phyloP scores from a whole-genome alignment of 2,113 vertebrate genomes.

The Chaenogobius annularis region DNA sequence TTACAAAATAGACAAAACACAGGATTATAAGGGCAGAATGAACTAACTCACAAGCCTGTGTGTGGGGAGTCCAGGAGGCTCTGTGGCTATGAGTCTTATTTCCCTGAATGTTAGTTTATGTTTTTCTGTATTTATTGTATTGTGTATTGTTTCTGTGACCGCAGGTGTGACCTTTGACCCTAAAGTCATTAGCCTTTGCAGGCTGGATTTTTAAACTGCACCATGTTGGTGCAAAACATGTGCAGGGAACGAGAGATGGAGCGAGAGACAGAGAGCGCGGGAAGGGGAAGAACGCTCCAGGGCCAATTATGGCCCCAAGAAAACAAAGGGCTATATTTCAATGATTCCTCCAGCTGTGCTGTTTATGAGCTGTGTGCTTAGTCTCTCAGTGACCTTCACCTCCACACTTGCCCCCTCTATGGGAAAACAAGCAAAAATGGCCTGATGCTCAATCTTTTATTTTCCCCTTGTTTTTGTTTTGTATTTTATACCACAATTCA shows the following conservation, averaged over 20 bases:
- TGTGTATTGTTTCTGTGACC: constrained; percentile 65
- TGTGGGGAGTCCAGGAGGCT: neutral
- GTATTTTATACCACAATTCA: constrained; percentile 29
- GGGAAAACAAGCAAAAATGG: constrained; percentile 74
- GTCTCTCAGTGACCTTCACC: constrained; percentile 75
- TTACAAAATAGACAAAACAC: constrained; percentile 17
- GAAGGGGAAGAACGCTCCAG: constrained; percentile 66
- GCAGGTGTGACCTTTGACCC: constrained; percentile 72
- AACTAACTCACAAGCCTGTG: constrained; percentile 1
- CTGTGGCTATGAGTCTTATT: constrained; percentile 40
- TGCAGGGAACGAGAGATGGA: constrained; percentile 47
- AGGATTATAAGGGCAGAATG: constrained; percentile 21
- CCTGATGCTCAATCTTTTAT: constrained; percentile 71
- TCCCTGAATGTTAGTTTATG: constrained; percentile 66
- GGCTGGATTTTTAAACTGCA: constrained; percentile 67
- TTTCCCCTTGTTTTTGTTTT: constrained; percentile 47
- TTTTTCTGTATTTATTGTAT: constrained; percentile 71
- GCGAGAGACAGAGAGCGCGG: constrained; percentile 34
- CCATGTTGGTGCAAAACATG: constrained; percentile 61
- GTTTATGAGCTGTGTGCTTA: constrained; percentile 77
- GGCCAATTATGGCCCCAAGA: constrained; percentile 73
- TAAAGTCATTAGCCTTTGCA: constrained; percentile 72
- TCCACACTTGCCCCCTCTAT: constrained; percentile 73
- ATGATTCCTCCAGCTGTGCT: constrained; percentile 76
- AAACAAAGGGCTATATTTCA: constrained; percentile 76